phyloP scores from a whole-genome alignment of 1,140 invertebrate genomes.

The Achroia grisella region DNA sequence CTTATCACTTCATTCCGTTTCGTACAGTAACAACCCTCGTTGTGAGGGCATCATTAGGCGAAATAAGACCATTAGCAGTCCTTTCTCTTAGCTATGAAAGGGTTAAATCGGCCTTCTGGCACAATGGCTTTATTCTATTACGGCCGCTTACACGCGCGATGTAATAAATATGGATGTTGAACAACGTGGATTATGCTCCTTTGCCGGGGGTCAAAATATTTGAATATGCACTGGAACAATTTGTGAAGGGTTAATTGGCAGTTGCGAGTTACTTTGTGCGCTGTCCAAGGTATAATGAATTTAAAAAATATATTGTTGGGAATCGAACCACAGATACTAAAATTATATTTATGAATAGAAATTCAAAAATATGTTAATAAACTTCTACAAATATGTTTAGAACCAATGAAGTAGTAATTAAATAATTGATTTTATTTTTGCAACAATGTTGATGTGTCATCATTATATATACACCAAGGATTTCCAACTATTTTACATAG shows the following conservation, averaged over 20 bases:
- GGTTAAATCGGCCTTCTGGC: conserved; percentile 62
- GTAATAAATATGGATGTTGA: conserved; percentile 73
- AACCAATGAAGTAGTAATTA: too few species aligned
- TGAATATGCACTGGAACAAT: conserved; percentile 63
- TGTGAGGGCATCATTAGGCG: conserved; percentile 58
- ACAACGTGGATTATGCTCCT: conserved; percentile 64
- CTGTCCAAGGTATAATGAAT: background rate
- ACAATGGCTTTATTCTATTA: conserved; percentile 70
- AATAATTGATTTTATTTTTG: too few species aligned
- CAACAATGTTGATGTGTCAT: too few species aligned
- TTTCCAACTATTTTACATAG: too few species aligned
- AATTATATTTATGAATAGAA: too few species aligned
- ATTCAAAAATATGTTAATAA: too few species aligned
- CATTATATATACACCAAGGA: too few species aligned
- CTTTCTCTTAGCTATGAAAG: conserved; percentile 69
- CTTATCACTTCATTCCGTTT: conserved; percentile 62
- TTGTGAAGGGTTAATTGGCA: conserved; percentile 67
- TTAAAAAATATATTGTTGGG: background rate
- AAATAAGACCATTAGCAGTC: conserved; percentile 72
- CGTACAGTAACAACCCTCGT: conserved; percentile 44
- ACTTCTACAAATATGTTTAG: too few species aligned
- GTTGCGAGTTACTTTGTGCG: background rate
- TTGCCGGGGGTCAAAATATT: conserved; percentile 71
- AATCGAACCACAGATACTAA: too few species aligned
- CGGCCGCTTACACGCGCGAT: conserved; percentile 65